A percentile compares a stretch with the other conserved stretches of the same genome.
These are phyloP conservation scores for Chloroclystis v-ata DNA, from an alignment of 2,888 invertebrate genomes.

Conservation along the genomic window DNA sequence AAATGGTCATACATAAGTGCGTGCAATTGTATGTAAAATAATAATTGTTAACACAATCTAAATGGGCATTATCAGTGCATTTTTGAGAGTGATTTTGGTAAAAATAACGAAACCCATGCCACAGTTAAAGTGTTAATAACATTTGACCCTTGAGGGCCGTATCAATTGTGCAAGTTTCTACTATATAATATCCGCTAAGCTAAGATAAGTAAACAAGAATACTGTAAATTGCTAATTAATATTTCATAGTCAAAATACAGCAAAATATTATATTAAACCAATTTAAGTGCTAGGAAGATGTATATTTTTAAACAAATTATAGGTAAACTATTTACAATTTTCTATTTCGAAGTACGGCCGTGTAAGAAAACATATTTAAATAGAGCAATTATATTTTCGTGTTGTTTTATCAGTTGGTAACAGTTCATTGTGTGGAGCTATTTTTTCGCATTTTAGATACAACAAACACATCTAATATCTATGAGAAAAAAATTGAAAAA, in stretches of 20 bases:
- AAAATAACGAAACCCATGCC: constrained; percentile 1
- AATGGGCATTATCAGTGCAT: constrained; percentile 24
- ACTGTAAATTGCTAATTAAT: constrained; percentile 2
- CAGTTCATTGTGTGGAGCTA: no score
- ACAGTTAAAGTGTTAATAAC: not conserved
- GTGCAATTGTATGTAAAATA: constrained; percentile 22
- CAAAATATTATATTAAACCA: constrained; percentile 11
- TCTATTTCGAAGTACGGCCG: constrained; percentile 17
- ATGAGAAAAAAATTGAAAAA: no score
- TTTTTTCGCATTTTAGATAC: no score
- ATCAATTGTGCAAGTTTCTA: no score
- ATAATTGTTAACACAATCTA: constrained; percentile 40
- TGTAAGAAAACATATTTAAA: constrained; percentile 29
- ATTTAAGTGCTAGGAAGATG: constrained; percentile 2
- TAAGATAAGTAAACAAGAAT: constrained; percentile 13
- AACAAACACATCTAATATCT: no score
- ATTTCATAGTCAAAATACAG: not conserved
- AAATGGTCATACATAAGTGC: constrained; percentile 28
- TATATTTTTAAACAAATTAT: constrained; percentile 21
- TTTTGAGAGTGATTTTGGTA: constrained; percentile 12
- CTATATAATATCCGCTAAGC: not conserved
- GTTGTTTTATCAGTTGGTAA: not conserved
- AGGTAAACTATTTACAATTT: constrained; percentile 5
- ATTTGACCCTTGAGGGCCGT: not conserved
- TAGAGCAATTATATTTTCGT: constrained; percentile 20